Evolutionary conservation across 2,113 vertebrate species (phyloP).

Genomic region (Nesoenas mayeri): DNA sequence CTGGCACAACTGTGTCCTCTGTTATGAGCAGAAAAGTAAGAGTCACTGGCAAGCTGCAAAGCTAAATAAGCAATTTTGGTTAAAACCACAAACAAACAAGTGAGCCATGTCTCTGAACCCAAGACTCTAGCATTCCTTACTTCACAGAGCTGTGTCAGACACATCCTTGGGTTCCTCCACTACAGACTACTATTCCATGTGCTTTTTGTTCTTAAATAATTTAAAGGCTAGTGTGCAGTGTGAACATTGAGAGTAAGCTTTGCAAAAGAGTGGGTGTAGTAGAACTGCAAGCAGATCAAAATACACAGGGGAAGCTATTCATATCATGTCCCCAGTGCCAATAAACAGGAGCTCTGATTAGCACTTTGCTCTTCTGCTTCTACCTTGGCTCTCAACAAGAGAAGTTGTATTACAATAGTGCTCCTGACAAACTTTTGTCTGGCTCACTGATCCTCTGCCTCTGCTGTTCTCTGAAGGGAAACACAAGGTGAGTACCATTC

Average conservation of each 20-base stretch:
- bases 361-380: background rate
- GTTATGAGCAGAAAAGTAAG: background rate
- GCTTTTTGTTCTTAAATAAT: background rate
- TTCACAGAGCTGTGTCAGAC: background rate
- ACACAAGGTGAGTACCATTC: background rate
- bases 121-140: background rate
- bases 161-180: background rate
- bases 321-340: rapidly evolving
- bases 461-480: background rate
- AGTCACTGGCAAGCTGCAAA: background rate
- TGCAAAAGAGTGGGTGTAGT: background rate
- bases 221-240: background rate
- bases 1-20: background rate
- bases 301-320: background rate
- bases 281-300: background rate
- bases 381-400: background rate
- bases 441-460: background rate
- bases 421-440: background rate
- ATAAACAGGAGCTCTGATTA: background rate
- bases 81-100: slow-evolving; percentile 36
- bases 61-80: slow-evolving; percentile 39
- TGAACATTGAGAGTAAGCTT: background rate
- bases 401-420: background rate
- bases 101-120: background rate
- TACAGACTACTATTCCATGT: background rate